Conservation (phyloP, 1,140 invertebrate genomes). For the Eueides isabella region DNA sequence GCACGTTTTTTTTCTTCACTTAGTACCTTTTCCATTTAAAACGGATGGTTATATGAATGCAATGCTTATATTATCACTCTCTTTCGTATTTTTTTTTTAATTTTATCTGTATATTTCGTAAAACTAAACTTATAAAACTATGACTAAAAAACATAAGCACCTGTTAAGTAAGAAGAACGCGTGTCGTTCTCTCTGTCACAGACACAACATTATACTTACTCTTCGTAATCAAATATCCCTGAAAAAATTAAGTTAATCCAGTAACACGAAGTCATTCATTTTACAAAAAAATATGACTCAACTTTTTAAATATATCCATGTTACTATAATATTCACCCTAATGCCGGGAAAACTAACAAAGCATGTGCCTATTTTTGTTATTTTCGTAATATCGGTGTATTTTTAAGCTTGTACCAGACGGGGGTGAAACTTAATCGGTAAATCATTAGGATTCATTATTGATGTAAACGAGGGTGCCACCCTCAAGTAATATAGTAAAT, state of each 20-base stretch:
- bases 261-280: neutral
- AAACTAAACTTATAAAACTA: no score
- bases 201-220: neutral
- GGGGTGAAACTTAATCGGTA: slow-evolving; percentile 51
- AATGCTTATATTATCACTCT: no score
- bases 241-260: no score
- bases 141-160: no score
- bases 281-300: slow-evolving; percentile 4
- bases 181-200: neutral
- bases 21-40: no score
- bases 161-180: no score
- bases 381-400: slow-evolving; percentile 36
- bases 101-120: no score
- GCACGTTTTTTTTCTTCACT: no score
- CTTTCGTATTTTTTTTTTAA: no score
- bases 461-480: slow-evolving; percentile 44
- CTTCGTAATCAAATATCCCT: no score
- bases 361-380: slow-evolving; percentile 16
- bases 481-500: slow-evolving; percentile 36
- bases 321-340: neutral
- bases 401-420: slow-evolving; percentile 28
- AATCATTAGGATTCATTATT: slow-evolving; percentile 55
- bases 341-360: neutral
- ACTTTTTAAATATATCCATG: slow-evolving; percentile 2
- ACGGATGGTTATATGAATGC: no score